Conservation (phyloP, 2,888 invertebrate genomes). For the Tenthredo scrophulariae region DNA sequence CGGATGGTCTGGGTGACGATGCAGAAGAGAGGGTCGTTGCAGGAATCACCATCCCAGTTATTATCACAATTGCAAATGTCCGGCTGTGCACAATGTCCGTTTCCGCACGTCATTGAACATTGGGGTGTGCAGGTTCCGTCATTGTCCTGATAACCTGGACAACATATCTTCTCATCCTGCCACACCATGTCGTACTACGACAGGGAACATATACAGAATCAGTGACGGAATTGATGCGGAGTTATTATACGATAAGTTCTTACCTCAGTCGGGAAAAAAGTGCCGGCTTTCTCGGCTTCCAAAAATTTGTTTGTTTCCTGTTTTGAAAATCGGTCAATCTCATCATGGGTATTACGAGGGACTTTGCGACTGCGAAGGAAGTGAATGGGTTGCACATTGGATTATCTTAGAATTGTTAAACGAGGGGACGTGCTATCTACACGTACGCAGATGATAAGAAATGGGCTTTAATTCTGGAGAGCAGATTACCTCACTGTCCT, state of each 20-base stretch:
- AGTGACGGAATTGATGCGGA: neutral
- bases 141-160: neutral
- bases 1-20: neutral
- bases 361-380: neutral
- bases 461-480: neutral
- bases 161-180: neutral
- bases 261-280: neutral
- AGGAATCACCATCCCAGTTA: constrained; percentile 67
- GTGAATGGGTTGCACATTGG: neutral
- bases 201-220: neutral
- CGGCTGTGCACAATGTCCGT: neutral
- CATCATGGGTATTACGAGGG: neutral
- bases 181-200: neutral
- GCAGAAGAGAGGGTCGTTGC: constrained; percentile 62
- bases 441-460: neutral
- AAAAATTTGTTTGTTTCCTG: neutral
- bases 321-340: neutral
- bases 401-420: neutral
- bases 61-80: constrained; percentile 61
- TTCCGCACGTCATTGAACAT: neutral
- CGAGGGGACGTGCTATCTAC: neutral
- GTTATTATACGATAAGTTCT: neutral
- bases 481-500: neutral
- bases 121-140: neutral
- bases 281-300: neutral